Conservation (phyloP, 1,140 invertebrate genomes). For the Ephestia elutella region DNA sequence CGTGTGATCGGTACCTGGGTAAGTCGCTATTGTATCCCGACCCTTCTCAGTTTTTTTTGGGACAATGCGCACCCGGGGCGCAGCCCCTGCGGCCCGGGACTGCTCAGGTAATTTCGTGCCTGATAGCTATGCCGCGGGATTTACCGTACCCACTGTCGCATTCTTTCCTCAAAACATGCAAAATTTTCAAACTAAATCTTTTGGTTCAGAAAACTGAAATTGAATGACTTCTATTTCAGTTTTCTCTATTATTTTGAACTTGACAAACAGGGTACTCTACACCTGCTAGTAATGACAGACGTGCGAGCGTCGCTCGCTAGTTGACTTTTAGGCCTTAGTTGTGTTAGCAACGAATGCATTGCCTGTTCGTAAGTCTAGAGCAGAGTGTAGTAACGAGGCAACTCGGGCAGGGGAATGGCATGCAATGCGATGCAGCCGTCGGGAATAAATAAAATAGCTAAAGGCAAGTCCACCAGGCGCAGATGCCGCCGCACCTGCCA, state of each 20-base stretch:
- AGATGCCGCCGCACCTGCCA: conserved; percentile 65
- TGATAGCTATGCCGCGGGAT: background rate
- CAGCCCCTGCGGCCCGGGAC: conserved; percentile 42
- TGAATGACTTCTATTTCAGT: background rate
- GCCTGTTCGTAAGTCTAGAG: conserved; percentile 22
- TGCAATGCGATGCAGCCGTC: conserved; percentile 25
- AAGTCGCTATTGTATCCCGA: conserved; percentile 48
- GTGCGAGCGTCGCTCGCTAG: conserved; percentile 25
- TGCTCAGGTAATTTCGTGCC: conserved; percentile 41
- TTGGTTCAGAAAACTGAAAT: background rate
- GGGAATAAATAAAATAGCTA: conserved; percentile 48
- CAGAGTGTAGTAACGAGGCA: conserved; percentile 23
- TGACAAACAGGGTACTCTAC: too few species aligned
- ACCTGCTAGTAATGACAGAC: conserved; percentile 19
- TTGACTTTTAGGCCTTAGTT: conserved; percentile 29
- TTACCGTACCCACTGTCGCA: background rate
- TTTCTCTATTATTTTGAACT: background rate
- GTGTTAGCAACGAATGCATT: conserved; percentile 27
- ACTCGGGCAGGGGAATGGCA: conserved; percentile 17
- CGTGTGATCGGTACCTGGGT: conserved; percentile 44
- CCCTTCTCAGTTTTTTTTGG: conserved; percentile 67
- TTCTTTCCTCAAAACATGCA: background rate
- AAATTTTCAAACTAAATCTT: background rate
- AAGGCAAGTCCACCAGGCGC: conserved; percentile 47
- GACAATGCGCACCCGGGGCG: conserved; percentile 52